phyloP scores from a whole-genome alignment of 2,888 invertebrate genomes.

The Suillia variegata region DNA sequence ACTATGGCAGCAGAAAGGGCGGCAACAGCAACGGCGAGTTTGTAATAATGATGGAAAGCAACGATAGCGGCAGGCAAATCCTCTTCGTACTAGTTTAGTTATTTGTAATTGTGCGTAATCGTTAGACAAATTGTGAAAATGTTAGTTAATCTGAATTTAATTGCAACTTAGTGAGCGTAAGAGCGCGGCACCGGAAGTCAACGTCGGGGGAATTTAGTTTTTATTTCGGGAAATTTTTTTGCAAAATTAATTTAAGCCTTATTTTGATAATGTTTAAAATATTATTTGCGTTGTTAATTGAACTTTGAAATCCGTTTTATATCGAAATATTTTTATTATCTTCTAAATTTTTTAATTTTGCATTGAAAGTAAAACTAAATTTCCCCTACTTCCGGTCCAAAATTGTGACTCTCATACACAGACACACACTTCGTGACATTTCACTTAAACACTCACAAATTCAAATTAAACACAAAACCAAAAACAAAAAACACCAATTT shows the following conservation, averaged over 20 bases:
- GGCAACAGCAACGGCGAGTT: constrained; percentile 27
- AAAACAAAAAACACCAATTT: too few species aligned
- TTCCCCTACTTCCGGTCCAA: background rate
- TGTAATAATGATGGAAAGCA: constrained; percentile 40
- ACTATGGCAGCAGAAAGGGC: constrained; percentile 18
- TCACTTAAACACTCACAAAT: background rate
- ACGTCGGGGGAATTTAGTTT: too few species aligned
- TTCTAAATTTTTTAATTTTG: too few species aligned
- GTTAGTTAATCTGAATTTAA: constrained; percentile 21
- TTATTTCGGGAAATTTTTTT: too few species aligned
- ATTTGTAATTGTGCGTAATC: too few species aligned
- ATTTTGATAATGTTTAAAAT: too few species aligned
- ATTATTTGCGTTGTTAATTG: too few species aligned
- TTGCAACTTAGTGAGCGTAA: constrained; percentile 23
- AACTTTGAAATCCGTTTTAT: too few species aligned
- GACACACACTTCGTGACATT: background rate
- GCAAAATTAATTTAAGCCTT: too few species aligned
- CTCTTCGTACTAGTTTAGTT: background rate
- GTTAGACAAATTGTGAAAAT: background rate
- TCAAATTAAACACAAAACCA: background rate
- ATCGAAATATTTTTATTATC: too few species aligned
- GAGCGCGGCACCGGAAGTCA: too few species aligned
- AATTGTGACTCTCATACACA: background rate
- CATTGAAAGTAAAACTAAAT: constrained; percentile 12
- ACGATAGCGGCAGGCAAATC: constrained; percentile 1